Evolutionary conservation across 1,140 invertebrate species (phyloP), one percentile per base, ranked within the genome.

Genomic region (Trigoniulus corallinus): DNA sequence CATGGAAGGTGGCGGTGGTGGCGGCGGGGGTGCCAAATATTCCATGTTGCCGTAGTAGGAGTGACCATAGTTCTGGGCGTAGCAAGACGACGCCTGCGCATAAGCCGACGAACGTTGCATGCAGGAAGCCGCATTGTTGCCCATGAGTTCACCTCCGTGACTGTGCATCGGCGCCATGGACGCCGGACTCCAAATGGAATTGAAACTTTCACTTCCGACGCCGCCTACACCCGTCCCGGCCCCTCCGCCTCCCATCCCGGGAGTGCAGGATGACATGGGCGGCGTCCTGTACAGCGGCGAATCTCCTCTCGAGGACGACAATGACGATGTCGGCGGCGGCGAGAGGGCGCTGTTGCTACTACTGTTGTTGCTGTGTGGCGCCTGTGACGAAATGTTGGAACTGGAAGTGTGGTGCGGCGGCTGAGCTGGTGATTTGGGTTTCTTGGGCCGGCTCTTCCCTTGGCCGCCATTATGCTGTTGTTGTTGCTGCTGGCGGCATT

Each of bases 401-500:
- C 15, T 34, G 29, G 29, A 15, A 15, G 7, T 7, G 15, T 34
- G 29, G 7, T 15, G 7, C 7, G 29, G 15, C 15, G 29, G 29
- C 7, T 7, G 7, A 34, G 15, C 15, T 7, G 29, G 29, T 7
- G 29, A 34, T 34, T 34, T 34, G 10, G 42, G 2, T 22, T 47
- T 51, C 24, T 51, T 51, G 3, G 50, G 50, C 25, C 50, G n/a
- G 12, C 24, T 47, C 15, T 15, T 50, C 25, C n/a, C 24, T 22
- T 51, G 50, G 3, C 42, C 24, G 3, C 26, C 50, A n/a, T 51
- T 45, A n/a, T 51, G 41, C 25, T 81, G 80, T 57, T 84, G 73
- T 47, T 80, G 84, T 60, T 92, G 83, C 45, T 84, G 75, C 58
- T 93, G 89, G 51, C 94, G 82, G 53, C 89, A 91, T 70, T 98